Evolutionary conservation across 2,113 vertebrate species (phyloP).

Genomic region (Triplophysa tibetana): DNA sequence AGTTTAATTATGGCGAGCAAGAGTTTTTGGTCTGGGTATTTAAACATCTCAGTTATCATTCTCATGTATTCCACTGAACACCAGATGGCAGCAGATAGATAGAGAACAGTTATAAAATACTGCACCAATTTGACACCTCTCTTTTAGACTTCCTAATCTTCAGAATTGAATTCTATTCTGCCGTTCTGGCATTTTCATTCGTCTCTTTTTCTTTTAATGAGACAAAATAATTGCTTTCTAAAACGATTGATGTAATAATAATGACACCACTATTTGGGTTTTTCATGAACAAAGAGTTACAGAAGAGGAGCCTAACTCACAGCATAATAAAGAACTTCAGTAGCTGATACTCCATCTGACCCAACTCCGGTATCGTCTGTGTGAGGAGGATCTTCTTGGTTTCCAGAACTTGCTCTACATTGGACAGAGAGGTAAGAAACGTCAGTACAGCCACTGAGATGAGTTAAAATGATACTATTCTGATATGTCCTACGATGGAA

Average conservation of each 20-base stretch:
- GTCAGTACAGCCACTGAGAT: neutral
- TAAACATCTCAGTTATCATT: too few species aligned
- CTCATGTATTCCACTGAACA: constrained; percentile 50
- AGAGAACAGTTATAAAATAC: too few species aligned
- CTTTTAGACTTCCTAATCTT: too few species aligned
- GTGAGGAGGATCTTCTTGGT: constrained; percentile 77
- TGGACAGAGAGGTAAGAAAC: neutral
- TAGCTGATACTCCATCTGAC: constrained; percentile 86
- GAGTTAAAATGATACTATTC: neutral
- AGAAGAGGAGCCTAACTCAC: constrained; percentile 71
- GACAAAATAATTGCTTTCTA: too few species aligned
- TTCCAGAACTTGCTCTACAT: constrained; percentile 78
- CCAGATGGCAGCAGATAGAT: constrained; percentile 55
- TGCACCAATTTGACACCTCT: too few species aligned
- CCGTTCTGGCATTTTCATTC: too few species aligned
- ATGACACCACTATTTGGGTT: neutral
- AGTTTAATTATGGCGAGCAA: too few species aligned
- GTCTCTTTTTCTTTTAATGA: too few species aligned
- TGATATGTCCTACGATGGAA: neutral
- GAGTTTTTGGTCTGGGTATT: too few species aligned
- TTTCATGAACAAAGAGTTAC: neutral
- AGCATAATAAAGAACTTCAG: constrained; percentile 92
- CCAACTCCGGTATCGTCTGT: constrained; percentile 77
- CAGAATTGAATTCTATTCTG: too few species aligned
- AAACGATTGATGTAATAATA: neutral